Evolutionary conservation across 1,140 invertebrate species (phyloP).

Genomic region (Drosophila trapezifrons): DNA sequence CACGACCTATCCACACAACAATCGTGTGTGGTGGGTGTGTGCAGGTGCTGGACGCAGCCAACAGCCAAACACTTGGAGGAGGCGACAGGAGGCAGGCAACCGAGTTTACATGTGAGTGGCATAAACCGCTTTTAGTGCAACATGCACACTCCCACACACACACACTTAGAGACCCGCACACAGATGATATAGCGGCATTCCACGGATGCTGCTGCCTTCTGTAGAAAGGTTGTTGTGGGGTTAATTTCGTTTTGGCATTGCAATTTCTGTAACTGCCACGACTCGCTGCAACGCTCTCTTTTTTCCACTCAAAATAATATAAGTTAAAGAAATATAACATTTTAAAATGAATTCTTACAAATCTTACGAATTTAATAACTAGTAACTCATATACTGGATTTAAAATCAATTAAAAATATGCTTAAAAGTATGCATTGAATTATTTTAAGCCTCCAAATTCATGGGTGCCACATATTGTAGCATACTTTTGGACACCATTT

Average conservation of each 20-base stretch:
- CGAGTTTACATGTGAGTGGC: constrained; percentile 73
- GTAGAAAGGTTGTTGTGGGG: constrained; percentile 61
- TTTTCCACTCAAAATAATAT: background rate
- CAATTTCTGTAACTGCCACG: constrained; percentile 42
- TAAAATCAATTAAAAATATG: background rate
- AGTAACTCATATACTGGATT: too few relatives aligned
- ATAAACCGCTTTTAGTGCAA: constrained; percentile 77
- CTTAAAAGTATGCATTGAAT: background rate
- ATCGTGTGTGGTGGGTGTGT: constrained; percentile 62
- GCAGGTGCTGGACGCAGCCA: constrained; percentile 51
- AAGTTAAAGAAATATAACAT: background rate
- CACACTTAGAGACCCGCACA: background rate
- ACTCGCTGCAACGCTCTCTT: background rate
- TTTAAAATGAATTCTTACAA: background rate
- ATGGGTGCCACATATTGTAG: too few relatives aligned
- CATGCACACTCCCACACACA: constrained; percentile 22
- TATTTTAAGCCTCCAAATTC: background rate
- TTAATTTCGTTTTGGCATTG: constrained; percentile 77
- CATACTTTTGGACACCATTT: too few relatives aligned
- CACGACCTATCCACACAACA: constrained; percentile 82
- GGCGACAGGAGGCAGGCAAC: constrained; percentile 13
- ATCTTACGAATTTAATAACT: too few relatives aligned
- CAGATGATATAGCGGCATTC: constrained; percentile 5
- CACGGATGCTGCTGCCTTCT: constrained; percentile 59
- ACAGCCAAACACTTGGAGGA: constrained; percentile 47